Evolutionary conservation across 2,888 invertebrate genomes (phyloP).

Genomic region (Bhutanitis thaidina): DNA sequence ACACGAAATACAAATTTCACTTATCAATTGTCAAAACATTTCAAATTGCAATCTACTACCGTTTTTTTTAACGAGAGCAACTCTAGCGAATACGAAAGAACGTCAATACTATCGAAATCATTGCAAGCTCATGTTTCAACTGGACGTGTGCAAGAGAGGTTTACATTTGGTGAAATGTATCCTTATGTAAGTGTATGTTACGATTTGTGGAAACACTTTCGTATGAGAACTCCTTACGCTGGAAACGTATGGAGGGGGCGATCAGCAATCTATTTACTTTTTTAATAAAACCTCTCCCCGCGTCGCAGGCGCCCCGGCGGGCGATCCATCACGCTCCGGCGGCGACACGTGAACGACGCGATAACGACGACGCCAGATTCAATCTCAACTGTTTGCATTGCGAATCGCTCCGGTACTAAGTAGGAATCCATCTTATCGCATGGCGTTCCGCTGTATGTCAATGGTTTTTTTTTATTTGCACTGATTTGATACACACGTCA

Average conservation of each 20-base stretch:
- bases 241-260: not conserved
- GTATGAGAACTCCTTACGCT: not conserved
- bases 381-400: not conserved
- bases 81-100: too few species aligned
- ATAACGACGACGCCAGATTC: not conserved
- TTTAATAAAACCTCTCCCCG: not conserved
- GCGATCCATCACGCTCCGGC: slow-evolving; percentile 5
- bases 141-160: too few species aligned
- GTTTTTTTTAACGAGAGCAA: too few species aligned
- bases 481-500: not conserved
- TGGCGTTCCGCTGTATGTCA: not conserved
- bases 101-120: too few species aligned
- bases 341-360: slow-evolving; percentile 8
- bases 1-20: too few species aligned
- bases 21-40: too few species aligned
- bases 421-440: not conserved
- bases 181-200: too few species aligned
- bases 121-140: too few species aligned
- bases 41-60: too few species aligned
- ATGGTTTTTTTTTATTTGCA: not conserved
- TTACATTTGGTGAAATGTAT: too few species aligned
- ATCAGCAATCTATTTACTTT: not conserved
- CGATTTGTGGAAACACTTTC: too few species aligned
- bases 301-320: not conserved
- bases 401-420: not conserved